These are phyloP conservation scores for Spisula solida DNA, from an alignment of 2,888 invertebrate genomes.

Conservation along the genomic window DNA sequence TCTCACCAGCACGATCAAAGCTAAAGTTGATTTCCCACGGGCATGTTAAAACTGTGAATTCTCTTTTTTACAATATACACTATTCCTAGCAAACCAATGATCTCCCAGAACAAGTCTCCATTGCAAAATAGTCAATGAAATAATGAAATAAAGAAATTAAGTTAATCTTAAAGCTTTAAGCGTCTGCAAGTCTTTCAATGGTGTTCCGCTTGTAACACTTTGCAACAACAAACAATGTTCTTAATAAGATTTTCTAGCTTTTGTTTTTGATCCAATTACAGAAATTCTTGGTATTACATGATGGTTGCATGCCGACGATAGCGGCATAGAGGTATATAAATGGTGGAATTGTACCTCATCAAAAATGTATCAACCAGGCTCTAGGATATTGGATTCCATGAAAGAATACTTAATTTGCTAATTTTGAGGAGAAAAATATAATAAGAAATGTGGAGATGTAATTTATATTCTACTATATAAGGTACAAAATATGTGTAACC, in stretches of 20 bases:
- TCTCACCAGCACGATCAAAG: conserved; percentile 36
- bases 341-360: neutral
- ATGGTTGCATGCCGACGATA: neutral
- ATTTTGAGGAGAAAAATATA: neutral
- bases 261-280: too few species aligned
- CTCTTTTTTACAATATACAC: neutral
- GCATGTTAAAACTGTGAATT: conserved; percentile 29
- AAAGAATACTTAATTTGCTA: neutral
- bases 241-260: too few species aligned
- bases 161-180: neutral
- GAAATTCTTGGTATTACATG: neutral
- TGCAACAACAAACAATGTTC: too few species aligned
- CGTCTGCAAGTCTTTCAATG: neutral
- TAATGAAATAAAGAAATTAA: neutral
- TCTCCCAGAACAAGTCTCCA: neutral
- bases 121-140: neutral
- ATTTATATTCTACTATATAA: neutral
- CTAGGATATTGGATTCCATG: neutral
- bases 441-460: neutral
- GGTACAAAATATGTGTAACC: neutral
- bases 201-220: too few species aligned
- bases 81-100: neutral
- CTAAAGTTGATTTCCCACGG: conserved; percentile 40
- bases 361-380: neutral
- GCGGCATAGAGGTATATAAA: neutral